These are phyloP conservation scores for Halocynthia roretzi DNA, from an alignment of 23 tunicate genomes.

Conservation along the genomic window DNA sequence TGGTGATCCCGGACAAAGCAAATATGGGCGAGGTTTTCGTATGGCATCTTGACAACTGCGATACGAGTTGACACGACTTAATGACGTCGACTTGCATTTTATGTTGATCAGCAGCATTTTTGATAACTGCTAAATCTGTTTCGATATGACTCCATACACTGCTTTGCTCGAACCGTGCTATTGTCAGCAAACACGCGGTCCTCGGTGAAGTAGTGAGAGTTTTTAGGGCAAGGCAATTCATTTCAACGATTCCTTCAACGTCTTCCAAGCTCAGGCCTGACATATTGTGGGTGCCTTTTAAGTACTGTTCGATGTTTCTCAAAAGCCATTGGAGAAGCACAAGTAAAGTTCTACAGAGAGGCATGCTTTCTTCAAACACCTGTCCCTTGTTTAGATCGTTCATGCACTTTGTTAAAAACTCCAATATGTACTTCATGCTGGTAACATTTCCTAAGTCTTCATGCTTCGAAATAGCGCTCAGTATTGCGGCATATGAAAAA, in stretches of 20 bases:
- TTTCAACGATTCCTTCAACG: slow-evolving; percentile 31
- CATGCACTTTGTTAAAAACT: slow-evolving; percentile 28
- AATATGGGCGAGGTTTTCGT: slow-evolving; percentile 14
- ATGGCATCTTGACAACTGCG: slow-evolving; percentile 66
- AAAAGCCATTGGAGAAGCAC: slow-evolving; percentile 73
- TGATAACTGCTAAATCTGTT: slow-evolving; percentile 74
- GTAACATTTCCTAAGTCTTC: slow-evolving; percentile 62
- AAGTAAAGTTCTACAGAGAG: slow-evolving; percentile 56
- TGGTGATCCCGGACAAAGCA: neutral
- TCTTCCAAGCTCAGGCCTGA: slow-evolving; percentile 6
- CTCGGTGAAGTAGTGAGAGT: slow-evolving; percentile 53
- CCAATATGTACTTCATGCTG: slow-evolving; percentile 48
- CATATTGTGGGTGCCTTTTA: slow-evolving; percentile 44
- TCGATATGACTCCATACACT: slow-evolving; percentile 92
- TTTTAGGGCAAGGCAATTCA: slow-evolving; percentile 41
- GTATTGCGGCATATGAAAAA: slow-evolving; percentile 71
- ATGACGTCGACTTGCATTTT: slow-evolving; percentile 46
- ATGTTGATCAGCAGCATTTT: slow-evolving; percentile 61
- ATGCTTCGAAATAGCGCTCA: slow-evolving; percentile 80
- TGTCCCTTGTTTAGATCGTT: slow-evolving; percentile 24
- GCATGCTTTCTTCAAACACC: slow-evolving; percentile 68
- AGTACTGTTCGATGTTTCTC: slow-evolving; percentile 67
- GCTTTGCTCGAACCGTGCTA: slow-evolving; percentile 91
- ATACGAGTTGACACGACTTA: slow-evolving; percentile 61
- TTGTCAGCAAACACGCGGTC: slow-evolving; percentile 54